These are phyloP conservation scores for Corticium candelabrum DNA, from an alignment of 37 sponge, comb jelly and placozoan genomes.

Conservation along the genomic window DNA sequence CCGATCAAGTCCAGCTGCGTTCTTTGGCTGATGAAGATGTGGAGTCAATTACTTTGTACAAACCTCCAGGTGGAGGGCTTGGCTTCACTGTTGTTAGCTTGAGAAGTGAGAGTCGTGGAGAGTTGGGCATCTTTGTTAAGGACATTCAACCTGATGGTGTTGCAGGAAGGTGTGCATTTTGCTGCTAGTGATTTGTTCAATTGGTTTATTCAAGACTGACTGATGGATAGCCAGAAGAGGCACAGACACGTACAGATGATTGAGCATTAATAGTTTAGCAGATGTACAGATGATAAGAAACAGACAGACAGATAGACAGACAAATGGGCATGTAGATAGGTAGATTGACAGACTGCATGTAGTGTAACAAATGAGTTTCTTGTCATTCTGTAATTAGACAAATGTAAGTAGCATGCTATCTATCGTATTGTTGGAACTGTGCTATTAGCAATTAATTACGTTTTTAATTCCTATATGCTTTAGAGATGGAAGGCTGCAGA, in stretches of 20 bases:
- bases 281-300: no score
- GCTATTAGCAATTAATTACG: no score
- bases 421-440: no score
- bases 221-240: no score
- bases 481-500: slow-evolving; percentile 37
- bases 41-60: background rate
- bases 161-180: slow-evolving; percentile 47
- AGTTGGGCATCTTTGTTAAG: slow-evolving; percentile 35
- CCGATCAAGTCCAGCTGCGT: background rate
- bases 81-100: slow-evolving; percentile 55
- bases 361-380: no score
- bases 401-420: no score
- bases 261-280: no score
- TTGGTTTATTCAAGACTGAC: no score
- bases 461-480: background rate
- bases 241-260: no score
- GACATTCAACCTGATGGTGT: slow-evolving; percentile 63
- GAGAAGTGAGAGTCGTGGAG: slow-evolving; percentile 35
- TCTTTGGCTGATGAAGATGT: background rate
- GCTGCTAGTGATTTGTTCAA: background rate
- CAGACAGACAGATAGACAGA: background rate
- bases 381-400: no score
- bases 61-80: slow-evolving; percentile 30
- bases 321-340: background rate
- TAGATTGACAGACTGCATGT: no score